Base-by-base conservation (phyloP, 2,797 vertebrate genomes). In the Decapterus maruadsi region DNA sequence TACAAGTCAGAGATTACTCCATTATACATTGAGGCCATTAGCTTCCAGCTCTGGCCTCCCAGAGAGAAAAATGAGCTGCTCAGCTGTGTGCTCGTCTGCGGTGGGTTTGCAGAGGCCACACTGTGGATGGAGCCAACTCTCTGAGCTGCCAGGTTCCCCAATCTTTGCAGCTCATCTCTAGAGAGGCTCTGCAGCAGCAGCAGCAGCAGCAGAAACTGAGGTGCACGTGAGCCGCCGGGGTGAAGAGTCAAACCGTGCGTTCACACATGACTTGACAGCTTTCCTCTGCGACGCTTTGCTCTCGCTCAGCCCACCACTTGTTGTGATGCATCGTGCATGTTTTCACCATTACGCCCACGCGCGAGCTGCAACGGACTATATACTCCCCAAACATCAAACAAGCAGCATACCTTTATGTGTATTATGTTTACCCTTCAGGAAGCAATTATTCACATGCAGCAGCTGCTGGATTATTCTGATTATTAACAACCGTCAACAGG, bases 271-370 rank as follows among this genome's bases (percentile, higher is more conserved):
- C 80, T 74, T 68, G 56, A 57, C 10, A 5, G 29, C 76, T 72
- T 83, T 45, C 68, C 72, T 46, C 83, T 6, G 29, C 48, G 10
- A 38, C 11, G 68, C 72, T 74, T 20, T 20, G 26, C 53, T 59
- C 66, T 71, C 62, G 19, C 31, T 61, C 67, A 42, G 68, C 78
- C 73, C 74, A 58, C 51, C 26, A 7, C 83, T 80, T 54, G 46
- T 75, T 78, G 71, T 10, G 5, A 81, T 36, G 72, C 75, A 26
- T 6, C 38, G 57, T 17, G 62, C 61, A 45, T 54, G 82, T 87
- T 86, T 89, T 84, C 78, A 77, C 77, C 68, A 71, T 81, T 70
- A 56, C 89, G 2, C 90, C 89, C 87, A 86, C 88, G 20, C 78
- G 26, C 67, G 42, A 36, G 70, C 79, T 68, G 77, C 81, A 68